Percentiles rank a stretch among this genome's conserved stretches.
phyloP scores from a whole-genome alignment of 2,888 invertebrate species.

The Drosophila kanekoi region DNA sequence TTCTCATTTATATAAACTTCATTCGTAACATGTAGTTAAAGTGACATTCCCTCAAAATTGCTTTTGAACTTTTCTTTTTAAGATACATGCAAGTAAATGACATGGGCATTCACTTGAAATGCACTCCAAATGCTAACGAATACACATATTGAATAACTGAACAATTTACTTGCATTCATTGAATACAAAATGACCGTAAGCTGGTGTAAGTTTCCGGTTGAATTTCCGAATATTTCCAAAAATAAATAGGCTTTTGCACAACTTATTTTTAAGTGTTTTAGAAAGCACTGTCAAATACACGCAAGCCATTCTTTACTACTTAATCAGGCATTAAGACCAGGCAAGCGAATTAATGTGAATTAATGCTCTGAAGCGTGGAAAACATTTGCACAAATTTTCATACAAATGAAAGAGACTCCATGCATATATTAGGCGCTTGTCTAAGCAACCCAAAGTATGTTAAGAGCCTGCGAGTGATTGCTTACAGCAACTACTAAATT shows the following conservation, averaged over 20 bases:
- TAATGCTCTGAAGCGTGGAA: neutral
- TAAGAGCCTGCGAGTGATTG: too few relatives aligned
- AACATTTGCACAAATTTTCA: neutral
- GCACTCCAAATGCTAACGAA: constrained; percentile 27
- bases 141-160: constrained; percentile 6
- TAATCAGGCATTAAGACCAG: neutral
- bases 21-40: neutral
- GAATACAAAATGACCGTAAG: too few relatives aligned
- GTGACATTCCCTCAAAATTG: constrained; percentile 4
- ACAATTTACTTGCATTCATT: too few relatives aligned
- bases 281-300: neutral
- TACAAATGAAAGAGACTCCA: too few relatives aligned
- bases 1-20: neutral
- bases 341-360: constrained; percentile 13
- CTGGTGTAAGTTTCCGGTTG: too few relatives aligned
- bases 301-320: neutral
- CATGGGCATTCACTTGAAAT: constrained; percentile 20
- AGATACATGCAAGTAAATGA: constrained; percentile 12
- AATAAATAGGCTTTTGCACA: constrained; percentile 2
- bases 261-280: neutral
- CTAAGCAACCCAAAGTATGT: neutral
- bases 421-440: neutral
- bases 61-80: constrained; percentile 12
- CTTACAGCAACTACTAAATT: too few relatives aligned
- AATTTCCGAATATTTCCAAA: neutral